Evolutionary conservation across 2,888 invertebrate species (phyloP), one percentile per base, ranked within the genome.

Genomic region (Xiphydria camelus): DNA sequence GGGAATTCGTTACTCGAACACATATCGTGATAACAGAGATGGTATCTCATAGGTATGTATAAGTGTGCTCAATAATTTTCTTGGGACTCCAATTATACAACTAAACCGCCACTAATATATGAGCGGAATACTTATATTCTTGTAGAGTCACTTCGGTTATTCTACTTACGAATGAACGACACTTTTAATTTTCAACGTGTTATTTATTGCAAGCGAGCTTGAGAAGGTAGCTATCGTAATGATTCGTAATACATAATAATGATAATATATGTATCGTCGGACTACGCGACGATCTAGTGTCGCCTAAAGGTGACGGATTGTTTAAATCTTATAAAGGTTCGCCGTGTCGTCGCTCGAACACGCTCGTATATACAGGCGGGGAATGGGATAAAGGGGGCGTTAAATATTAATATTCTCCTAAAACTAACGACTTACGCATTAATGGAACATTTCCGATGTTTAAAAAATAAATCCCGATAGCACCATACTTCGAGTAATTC

Each of bases 141-240:
- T 23, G n/a, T 23, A 23, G 23, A n/a, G 23, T 23, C 23, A 23
- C 23, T 23, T 6, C 6, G 23, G 4, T n/a, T n/a, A n/a, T n/a
- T n/a, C n/a, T n/a, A n/a, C n/a, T n/a, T n/a, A n/a, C n/a, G n/a
- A n/a, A n/a, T n/a, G n/a, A n/a, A n/a, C n/a, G n/a, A n/a, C n/a
- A n/a, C n/a, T 29, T 12, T 43, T 56, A 59, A 62, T 67, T 72
- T 70, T 60, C 63, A 68, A 68, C 62, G 57, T 69, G 64, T 69
- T 71, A 71, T 69, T 72, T 73, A 72, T 72, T 73, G 67, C 64
- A 73, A 73, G 73, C 73, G 67, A 68, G 68, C 64, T 70, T 66
- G 64, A 70, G 62, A 67, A 69, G 59, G 67, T 70, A 70, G 67
- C 70, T 70, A 69, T 68, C 62, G 61, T 73, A 70, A 67, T 68